These are phyloP conservation scores for Poecilia latipinna DNA, from an alignment of 2,113 vertebrate species.

Conservation along the genomic window DNA sequence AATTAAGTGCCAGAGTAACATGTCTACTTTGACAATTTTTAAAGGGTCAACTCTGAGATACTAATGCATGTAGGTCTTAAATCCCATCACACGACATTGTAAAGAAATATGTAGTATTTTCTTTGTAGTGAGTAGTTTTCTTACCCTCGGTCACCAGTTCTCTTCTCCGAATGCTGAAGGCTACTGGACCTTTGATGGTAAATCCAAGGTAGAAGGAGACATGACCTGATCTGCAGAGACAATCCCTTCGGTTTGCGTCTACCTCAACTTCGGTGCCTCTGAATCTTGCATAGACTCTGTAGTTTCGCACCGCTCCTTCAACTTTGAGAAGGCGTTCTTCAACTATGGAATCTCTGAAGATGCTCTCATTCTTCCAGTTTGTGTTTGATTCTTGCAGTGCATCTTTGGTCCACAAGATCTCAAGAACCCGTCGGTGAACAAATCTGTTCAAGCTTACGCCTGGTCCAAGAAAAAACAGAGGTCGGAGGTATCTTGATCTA, in stretches of 20 bases:
- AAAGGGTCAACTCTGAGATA: too few species aligned
- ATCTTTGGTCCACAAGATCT: conserved; percentile 12
- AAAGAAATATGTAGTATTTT: neutral
- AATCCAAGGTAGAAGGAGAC: conserved; percentile 51
- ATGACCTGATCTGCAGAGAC: neutral
- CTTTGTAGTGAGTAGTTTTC: neutral
- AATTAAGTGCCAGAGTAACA: too few species aligned
- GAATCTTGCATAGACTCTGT: conserved; percentile 12
- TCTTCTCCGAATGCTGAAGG: conserved; percentile 23
- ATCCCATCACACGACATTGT: neutral
- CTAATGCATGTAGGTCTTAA: too few species aligned
- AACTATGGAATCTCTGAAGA: neutral
- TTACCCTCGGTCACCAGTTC: neutral
- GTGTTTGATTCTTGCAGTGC: neutral
- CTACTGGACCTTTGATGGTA: conserved; percentile 38
- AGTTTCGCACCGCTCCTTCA: conserved; percentile 9
- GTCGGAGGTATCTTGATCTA: conserved; percentile 5
- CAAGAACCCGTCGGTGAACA: conserved; percentile 10
- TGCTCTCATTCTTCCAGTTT: neutral
- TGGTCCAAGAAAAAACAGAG: conserved; percentile 41
- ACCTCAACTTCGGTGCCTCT: neutral
- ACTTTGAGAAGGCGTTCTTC: neutral
- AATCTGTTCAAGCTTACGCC: conserved; percentile 11
- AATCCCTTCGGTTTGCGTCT: neutral
- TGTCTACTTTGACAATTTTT: too few species aligned